Base-by-base conservation (phyloP, 2,113 vertebrate genomes). In the Pseudois nayaur region DNA sequence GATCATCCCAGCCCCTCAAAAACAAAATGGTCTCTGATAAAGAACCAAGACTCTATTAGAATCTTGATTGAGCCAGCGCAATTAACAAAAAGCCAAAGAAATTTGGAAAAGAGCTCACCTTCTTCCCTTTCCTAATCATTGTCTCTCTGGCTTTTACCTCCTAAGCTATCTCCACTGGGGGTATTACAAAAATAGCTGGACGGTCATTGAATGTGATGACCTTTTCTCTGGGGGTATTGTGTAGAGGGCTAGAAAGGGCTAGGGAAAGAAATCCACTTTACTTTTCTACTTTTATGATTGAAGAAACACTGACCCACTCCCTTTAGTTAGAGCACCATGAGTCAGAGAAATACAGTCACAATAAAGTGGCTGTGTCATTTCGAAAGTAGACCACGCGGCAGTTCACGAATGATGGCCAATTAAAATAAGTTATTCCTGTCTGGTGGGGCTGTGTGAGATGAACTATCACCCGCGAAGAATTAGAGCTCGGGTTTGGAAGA, bases 361-460 rank as follows among this genome's bases (percentile, higher is more conserved):
- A 97, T 98, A 95, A 98, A 98, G 98, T 94, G 81, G 79, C 36
- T 14, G 59, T 98, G 96, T 97, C 96, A 96, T 95, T 97, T 92
- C 84, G 95, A 92, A 97, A 96, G 96, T 84, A 97, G 96, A 96
- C 83, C 59, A 97, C 0, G 4, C 89, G 96, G 91, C 40, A 23
- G 81, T 89, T 95, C 93, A 97, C 36, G 14, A 98, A 97, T 92
- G 89, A 98, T 96, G 92, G 96, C 89, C 98, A 98, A 97, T 98
- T 98, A 97, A 97, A 98, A 78, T 97, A 98, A 98, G 93, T 97
- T 98, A 98, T 97, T 97, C 96, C 79, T 97, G 91, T 97, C 98
- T 96, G 87, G 91, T 97, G 91, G 87, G 85, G 78, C 59, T 55
- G 74, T 97, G 60, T 95, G 25, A 96, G 92, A 97, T 94, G 95